Evolutionary conservation across 2,888 invertebrate species (phyloP), one percentile per base, ranked within the genome.

Genomic region (Pediacus dermestoides): DNA sequence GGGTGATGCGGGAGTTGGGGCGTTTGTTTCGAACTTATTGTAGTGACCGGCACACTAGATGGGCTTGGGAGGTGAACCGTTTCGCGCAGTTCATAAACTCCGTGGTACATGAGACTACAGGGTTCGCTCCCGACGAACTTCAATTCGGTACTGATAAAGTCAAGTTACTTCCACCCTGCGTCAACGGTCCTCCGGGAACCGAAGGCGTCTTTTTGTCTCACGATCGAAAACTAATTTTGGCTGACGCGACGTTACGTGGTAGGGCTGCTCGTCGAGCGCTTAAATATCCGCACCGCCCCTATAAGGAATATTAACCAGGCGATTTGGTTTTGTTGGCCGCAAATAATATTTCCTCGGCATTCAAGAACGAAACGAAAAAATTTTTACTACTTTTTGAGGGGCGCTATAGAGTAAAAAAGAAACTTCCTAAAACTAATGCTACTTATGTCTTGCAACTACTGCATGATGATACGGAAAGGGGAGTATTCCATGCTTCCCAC

Each of bases 271-370:
- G 22, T 9, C 26, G 34, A 8, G 22, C 21, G 2, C 3, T 12
- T 16, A 12, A 15, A 8, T 2, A 16, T 21, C 30, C 34, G n/a
- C 28, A 25, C 8, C 18, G 28, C 3, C 26, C 16, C 11, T 33
- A 25, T 11, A 2, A 6, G 2, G 8, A 4, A 12, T 35, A 22
- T 14, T 4, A 37, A 9, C 11, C 16, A 3, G 41, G 44, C 4
- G 36, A 46, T 23, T 28, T 44, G 8, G 46, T 46, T 13, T 30
- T 46, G 8, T 26, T 46, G 2, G 30, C 23, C 16, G 34, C 33
- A 1, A 37, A 41, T 28, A 36, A n/a, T 8, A 7, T 14, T 1
- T 44, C 44, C 3, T 43, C 39, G 1, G 16, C 32, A 3, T 9
- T 34, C 3, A 14, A 28, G 6, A 16, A 25, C 18, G 27, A 16